phyloP scores from a whole-genome alignment of 2,888 invertebrate species.

The Eurytoma californica region DNA sequence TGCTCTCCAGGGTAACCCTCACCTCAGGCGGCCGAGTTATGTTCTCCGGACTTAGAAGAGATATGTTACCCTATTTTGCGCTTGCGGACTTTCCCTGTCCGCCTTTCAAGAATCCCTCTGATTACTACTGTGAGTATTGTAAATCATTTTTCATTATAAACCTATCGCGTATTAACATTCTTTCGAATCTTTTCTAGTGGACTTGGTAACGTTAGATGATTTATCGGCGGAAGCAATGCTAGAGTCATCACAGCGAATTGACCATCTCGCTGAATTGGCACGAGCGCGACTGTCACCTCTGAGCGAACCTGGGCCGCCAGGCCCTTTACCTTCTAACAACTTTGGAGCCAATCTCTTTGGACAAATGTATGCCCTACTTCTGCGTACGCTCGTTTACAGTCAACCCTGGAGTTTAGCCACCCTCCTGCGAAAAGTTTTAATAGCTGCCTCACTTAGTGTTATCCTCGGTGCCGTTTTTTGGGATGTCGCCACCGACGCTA shows the following conservation, averaged over 20 bases:
- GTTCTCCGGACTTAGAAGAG: slow-evolving; percentile 91
- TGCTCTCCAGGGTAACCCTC: slow-evolving; percentile 90
- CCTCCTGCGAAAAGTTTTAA: slow-evolving; percentile 86
- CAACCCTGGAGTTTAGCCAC: slow-evolving; percentile 90
- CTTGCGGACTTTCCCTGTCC: slow-evolving; percentile 94
- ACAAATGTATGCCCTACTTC: slow-evolving; percentile 82
- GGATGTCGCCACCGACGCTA: slow-evolving; percentile 87
- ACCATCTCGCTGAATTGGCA: slow-evolving; percentile 90
- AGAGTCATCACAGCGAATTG: slow-evolving; percentile 95
- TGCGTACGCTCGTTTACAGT: slow-evolving; percentile 85
- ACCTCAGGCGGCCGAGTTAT: slow-evolving; percentile 93
- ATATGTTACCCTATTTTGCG: slow-evolving; percentile 94
- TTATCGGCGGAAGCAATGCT: slow-evolving; percentile 95
- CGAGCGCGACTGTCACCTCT: slow-evolving; percentile 81
- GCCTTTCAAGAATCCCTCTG: slow-evolving; percentile 96
- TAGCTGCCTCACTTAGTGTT: slow-evolving; percentile 89
- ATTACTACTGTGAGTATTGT: slow-evolving; percentile 90
- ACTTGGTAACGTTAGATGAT: slow-evolving; percentile 94
- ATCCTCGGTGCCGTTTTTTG: slow-evolving; percentile 91
- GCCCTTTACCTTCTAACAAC: slow-evolving; percentile 82
- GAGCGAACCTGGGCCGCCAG: slow-evolving; percentile 86
- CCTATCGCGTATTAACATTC: background rate
- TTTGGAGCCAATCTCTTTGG: slow-evolving; percentile 81
- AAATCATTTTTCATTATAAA: background rate
- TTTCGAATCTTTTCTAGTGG: slow-evolving; percentile 79